Base-by-base conservation (phyloP, 2,113 vertebrate genomes). In the Osmerus mordax region DNA sequence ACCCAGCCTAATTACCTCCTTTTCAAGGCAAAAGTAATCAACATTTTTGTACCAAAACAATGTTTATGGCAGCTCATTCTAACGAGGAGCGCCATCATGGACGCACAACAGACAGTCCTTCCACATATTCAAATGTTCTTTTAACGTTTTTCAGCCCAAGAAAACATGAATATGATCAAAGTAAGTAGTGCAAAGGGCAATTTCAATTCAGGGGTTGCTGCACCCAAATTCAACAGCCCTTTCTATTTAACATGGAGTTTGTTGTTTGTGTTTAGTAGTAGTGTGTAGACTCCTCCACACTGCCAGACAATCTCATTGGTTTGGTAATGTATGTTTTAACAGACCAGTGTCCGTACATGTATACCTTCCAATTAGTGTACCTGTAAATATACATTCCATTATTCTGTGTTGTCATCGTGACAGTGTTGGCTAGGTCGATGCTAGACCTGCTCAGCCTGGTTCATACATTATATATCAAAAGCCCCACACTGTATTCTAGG, bases 401-500 rank as follows among this genome's bases (percentile, higher is more conserved):
- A 51, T 71, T 71, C 69, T 71, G 51, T 60, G 58, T 78, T 71
- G 82, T 73, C 72, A 76, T 80, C 80, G 85, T 87, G 78, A 80
- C 72, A 78, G 73, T 56, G 51, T 64, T 18, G 8, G 76, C 76
- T 78, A 52, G 62, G 16, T 64, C 78, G 80, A 86, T 77, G 83
- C 70, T 47, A 81, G 83, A 78, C 83, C 82, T 73, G 81, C 83
- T 81, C 68, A 79, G 81, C 74, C 74, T 21, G 3, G 53, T 12
- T 85, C 81, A 84, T 82, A 74, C 83, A 87, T 85, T 76, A 87
- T 85, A 81, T 66, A 84, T 86, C 78, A 81, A 82, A 81, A 58
- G 78, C 81, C 74, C 69, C 69, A 76, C 80, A 78, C 61, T 70
- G 7, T 16, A 21, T 18, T 71, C 52, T 63, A 68, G 61, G 11